Evolutionary conservation across 2,888 invertebrate genomes (phyloP).

Genomic region (Thalpophila matura): DNA sequence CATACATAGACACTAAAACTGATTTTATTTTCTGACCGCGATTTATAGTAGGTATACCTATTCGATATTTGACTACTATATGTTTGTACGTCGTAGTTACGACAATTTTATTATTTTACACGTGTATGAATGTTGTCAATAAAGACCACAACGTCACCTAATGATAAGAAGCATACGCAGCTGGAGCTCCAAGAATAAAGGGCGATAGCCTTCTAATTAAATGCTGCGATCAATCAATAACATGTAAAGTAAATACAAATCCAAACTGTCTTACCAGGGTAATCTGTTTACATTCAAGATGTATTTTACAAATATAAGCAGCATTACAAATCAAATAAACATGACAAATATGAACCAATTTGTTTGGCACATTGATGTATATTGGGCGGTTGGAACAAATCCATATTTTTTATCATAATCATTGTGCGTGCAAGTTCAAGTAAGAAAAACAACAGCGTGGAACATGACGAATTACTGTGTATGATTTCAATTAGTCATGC

Average conservation of each 20-base stretch:
- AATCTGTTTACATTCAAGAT: constrained; percentile 47
- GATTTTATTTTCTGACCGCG: constrained; percentile 28
- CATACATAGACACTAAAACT: constrained; percentile 16
- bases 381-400: constrained; percentile 50
- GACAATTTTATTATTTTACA: constrained; percentile 25
- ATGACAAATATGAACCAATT: constrained; percentile 62
- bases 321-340: constrained; percentile 63
- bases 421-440: constrained; percentile 60
- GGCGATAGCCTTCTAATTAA: constrained; percentile 62
- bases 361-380: constrained; percentile 50
- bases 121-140: constrained; percentile 51
- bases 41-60: neutral
- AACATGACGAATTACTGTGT: constrained; percentile 74
- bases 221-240: constrained; percentile 54
- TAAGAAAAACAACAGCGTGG: constrained; percentile 65
- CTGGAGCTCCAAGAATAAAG: constrained; percentile 60
- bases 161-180: constrained; percentile 53
- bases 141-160: constrained; percentile 47
- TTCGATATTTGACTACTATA: neutral
- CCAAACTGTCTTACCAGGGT: constrained; percentile 42
- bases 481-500: constrained; percentile 80
- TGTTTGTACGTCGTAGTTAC: neutral
- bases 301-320: constrained; percentile 42
- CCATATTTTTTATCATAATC: constrained; percentile 57
- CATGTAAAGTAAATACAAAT: constrained; percentile 50